phyloP scores from a whole-genome alignment of 2,113 vertebrate species.

The Odocoileus hemionus region DNA sequence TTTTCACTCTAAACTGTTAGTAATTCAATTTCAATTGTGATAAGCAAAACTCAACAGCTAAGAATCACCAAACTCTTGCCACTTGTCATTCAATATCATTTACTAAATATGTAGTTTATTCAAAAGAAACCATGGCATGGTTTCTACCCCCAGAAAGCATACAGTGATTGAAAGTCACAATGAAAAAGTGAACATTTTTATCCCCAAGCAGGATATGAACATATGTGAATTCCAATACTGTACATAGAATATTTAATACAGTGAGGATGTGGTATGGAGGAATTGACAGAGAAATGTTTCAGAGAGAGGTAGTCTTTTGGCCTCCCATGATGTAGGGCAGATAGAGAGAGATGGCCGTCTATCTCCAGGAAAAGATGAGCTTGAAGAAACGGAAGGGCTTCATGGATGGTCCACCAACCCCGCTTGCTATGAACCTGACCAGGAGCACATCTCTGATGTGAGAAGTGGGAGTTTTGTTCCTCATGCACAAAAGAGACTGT shows the following conservation, averaged over 20 bases:
- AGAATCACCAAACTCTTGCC: background rate
- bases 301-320: background rate
- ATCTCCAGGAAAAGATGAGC: background rate
- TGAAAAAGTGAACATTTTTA: background rate
- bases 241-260: background rate
- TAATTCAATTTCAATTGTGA: background rate
- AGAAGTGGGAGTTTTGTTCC: background rate
- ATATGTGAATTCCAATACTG: background rate
- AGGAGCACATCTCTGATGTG: background rate
- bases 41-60: conserved; percentile 13
- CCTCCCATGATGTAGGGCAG: background rate
- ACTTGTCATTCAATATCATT: background rate
- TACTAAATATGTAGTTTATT: background rate
- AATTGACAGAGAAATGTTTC: background rate
- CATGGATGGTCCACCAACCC: background rate
- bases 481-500: background rate
- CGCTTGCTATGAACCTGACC: background rate
- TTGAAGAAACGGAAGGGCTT: background rate
- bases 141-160: background rate
- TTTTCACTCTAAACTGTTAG: background rate
- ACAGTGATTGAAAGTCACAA: background rate
- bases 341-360: background rate
- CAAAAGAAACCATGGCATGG: background rate
- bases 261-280: background rate
- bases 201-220: background rate